A percentile compares a stretch with the other conserved stretches of the same genome.
These are phyloP conservation scores for Acinonyx jubatus DNA, from an alignment of 2,113 vertebrate genomes.

Conservation along the genomic window DNA sequence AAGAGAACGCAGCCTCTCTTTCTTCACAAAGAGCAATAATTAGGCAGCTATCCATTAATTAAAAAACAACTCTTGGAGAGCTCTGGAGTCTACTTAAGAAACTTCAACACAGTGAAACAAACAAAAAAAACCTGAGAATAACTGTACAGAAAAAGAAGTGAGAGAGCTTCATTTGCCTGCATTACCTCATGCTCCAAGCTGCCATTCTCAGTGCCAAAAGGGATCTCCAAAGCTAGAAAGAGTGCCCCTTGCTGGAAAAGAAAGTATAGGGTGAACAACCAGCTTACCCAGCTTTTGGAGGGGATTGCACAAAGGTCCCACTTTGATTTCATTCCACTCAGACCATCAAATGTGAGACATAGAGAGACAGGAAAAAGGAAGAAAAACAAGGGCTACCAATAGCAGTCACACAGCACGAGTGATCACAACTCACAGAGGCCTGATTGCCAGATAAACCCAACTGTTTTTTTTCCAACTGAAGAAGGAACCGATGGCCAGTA, in stretches of 20 bases:
- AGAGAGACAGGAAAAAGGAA: not conserved
- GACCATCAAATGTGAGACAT: not conserved
- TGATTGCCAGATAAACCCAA: not conserved
- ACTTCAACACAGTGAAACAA: not conserved
- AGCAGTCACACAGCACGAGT: not conserved
- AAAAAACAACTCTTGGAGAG: not conserved
- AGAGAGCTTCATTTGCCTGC: not conserved
- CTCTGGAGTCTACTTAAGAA: not conserved
- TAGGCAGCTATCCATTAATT: not conserved
- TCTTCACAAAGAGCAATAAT: not conserved
- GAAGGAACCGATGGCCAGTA: not conserved
- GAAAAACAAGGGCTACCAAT: not conserved
- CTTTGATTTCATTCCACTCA: not conserved
- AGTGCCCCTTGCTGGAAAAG: not conserved
- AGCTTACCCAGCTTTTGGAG: not conserved
- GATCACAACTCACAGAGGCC: not conserved
- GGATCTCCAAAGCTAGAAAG: not conserved
- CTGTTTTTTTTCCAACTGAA: not conserved
- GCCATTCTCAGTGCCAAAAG: not conserved
- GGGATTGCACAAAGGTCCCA: no score
- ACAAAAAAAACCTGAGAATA: not conserved
- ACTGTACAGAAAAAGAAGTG: not conserved
- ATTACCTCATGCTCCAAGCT: not conserved
- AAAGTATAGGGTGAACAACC: not conserved
- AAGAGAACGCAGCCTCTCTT: not conserved